A percentile compares a stretch with the other conserved stretches of the same genome.
Evolutionary conservation across 1,140 invertebrate species (phyloP).

Genomic region (Procambarus clarkii): DNA sequence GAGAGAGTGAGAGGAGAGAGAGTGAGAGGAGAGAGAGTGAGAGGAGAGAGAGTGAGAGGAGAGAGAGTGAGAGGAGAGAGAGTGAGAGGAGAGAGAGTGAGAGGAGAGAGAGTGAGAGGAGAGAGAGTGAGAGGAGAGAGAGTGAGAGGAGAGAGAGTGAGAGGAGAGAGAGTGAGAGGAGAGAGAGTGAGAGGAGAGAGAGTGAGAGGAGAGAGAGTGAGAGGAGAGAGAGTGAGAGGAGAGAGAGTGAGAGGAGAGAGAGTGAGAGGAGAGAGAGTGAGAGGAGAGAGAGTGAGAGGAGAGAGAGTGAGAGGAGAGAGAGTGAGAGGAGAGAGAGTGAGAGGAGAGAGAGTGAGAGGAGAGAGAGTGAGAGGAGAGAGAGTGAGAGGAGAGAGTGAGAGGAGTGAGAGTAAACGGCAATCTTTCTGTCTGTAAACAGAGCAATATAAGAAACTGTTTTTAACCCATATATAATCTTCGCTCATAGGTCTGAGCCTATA

Average conservation of each 20-base stretch:
- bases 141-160: conserved; percentile 28
- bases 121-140: neutral
- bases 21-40: too few relatives aligned
- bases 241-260: conserved; percentile 24
- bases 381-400: too few relatives aligned
- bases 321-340: conserved; percentile 31
- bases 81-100: conserved; percentile 26
- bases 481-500: too few relatives aligned
- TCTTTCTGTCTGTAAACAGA: too few relatives aligned
- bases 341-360: conserved; percentile 7
- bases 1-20: neutral
- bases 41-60: conserved; percentile 26
- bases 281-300: too few relatives aligned
- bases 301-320: neutral
- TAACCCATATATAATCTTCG: too few relatives aligned
- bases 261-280: conserved; percentile 26
- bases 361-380: too few relatives aligned
- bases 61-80: conserved; percentile 24
- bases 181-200: neutral
- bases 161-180: conserved; percentile 33
- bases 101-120: too few relatives aligned
- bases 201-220: too few relatives aligned
- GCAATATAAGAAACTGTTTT: too few relatives aligned
- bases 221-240: conserved; percentile 26
- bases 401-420: too few relatives aligned